Evolutionary conservation across 2,888 invertebrate species (phyloP), one percentile per base, ranked within the genome.

Genomic region (Drosophila antonietae): DNA sequence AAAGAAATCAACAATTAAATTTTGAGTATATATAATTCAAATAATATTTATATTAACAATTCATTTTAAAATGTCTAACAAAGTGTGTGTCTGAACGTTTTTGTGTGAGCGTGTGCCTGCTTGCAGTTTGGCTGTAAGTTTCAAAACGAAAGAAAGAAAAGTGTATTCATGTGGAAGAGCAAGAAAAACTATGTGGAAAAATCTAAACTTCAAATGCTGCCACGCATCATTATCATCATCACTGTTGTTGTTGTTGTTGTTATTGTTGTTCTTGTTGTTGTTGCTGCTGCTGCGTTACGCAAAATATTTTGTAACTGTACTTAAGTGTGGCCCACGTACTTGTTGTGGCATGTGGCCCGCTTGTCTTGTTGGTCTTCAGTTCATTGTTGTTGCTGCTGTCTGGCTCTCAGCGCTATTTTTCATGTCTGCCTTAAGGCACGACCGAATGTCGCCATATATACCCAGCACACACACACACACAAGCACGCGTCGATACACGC

Each of bases 261-360:
- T 60, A 44, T 56, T 49, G 23, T 66, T 75, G 53, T n/a, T 64
- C 39, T 18, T 43, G 65, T 51, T 60, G 44, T 56, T 49, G 33
- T 66, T 75, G 53, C 12, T 64, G 52, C 12, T 43, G 67, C 65
- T 55, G 55, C 51, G 64, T 75, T 78, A 75, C 80, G 82, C 72
- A 73, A 78, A 76, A 56, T 55, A 53, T 65, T 23, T 46, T 75
- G 71, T 65, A 74, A 75, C 74, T 75, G 76, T 76, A 76, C 76
- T 75, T 62, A 73, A 52, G 59, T 53, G 59, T 53, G 44, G 49
- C 62, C 67, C 62, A 61, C 60, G 70, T 72, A 60, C 57, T 61
- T 69, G 62, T 64, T 62, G 58, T 62, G 35, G 56, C 46, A 61
- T 44, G 55, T 37, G 23, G 2, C 51, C 18, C 51, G 15, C 49